Conservation (phyloP, 2,888 invertebrate species). For the Heliconius charithonia region DNA sequence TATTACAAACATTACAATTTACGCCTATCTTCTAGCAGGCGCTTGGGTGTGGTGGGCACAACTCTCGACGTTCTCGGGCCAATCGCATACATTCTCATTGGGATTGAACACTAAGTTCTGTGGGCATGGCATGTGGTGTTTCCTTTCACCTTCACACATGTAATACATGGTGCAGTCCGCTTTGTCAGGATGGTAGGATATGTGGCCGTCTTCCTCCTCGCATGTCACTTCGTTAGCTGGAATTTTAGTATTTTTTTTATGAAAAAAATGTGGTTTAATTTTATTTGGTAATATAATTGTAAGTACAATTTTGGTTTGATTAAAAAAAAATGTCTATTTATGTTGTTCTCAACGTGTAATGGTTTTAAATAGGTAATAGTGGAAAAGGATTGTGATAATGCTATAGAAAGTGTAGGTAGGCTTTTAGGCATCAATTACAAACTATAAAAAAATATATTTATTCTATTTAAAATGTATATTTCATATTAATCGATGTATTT, state of each 20-base stretch:
- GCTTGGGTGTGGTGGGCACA: constrained; percentile 85
- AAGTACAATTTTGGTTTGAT: no score
- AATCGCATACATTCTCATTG: constrained; percentile 97
- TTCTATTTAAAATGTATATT: neutral
- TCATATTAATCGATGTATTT: neutral
- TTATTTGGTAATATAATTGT: no score
- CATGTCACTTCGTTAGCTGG: constrained; percentile 94
- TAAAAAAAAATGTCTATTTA: no score
- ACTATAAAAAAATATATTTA: no score
- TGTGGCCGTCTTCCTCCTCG: constrained; percentile 97
- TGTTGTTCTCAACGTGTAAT: no score
- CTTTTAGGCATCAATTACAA: no score
- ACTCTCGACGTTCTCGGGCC: constrained; percentile 97
- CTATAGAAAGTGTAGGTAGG: no score
- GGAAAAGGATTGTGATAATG: no score
- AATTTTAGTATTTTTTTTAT: constrained; percentile 48
- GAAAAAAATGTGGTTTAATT: no score
- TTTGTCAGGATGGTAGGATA: constrained; percentile 95
- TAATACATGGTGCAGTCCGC: constrained; percentile 97
- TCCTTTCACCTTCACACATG: constrained; percentile 97
- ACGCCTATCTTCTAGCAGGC: constrained; percentile 57
- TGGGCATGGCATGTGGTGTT: constrained; percentile 98
- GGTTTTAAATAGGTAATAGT: no score
- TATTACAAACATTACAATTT: neutral
- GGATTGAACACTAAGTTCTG: constrained; percentile 95